These are phyloP conservation scores for Aurelia aurita complex sp. Pacific DNA, from an alignment of 30 jellyfish, hydroid and myxozoan species.

Conservation along the genomic window DNA sequence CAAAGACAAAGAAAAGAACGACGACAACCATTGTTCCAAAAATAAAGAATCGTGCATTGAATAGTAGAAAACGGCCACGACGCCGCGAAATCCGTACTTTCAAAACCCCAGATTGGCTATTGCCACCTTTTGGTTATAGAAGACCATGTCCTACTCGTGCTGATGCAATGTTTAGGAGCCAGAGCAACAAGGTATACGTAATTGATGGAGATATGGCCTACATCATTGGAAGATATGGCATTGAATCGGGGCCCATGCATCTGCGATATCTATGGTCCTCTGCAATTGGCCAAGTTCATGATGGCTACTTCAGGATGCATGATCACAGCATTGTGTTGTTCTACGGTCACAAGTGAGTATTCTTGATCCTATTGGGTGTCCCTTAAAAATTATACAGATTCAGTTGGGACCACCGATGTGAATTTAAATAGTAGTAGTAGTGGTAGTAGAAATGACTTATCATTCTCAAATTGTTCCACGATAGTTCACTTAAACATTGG, in stretches of 20 bases:
- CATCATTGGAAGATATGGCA: slow-evolving; percentile 44
- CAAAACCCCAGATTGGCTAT: slow-evolving; percentile 36
- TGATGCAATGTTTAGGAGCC: slow-evolving; percentile 51
- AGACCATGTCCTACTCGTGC: slow-evolving; percentile 54
- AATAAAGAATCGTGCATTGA: neutral
- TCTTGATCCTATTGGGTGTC: too few relatives aligned
- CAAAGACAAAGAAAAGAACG: neutral
- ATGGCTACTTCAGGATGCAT: slow-evolving; percentile 25
- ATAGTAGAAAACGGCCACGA: neutral
- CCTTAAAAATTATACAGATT: too few relatives aligned
- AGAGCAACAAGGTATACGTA: slow-evolving; percentile 31
- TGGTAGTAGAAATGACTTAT: too few relatives aligned
- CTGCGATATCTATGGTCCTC: slow-evolving; percentile 47
- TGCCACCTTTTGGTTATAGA: slow-evolving; percentile 41
- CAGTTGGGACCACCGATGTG: too few relatives aligned
- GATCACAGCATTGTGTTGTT: slow-evolving; percentile 34
- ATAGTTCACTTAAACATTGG: too few relatives aligned
- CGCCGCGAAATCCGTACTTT: slow-evolving; percentile 7
- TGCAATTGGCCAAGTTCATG: slow-evolving; percentile 22
- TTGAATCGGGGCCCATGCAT: slow-evolving; percentile 57
- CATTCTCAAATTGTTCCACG: too few relatives aligned
- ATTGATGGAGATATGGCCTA: slow-evolving; percentile 44
- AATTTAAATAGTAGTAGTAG: too few relatives aligned
- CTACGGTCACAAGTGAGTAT: slow-evolving; percentile 43
- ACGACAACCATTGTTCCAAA: slow-evolving; percentile 3